Evolutionary conservation across 2,113 vertebrate species (phyloP), one percentile per base, ranked within the genome.

Genomic region (Trematomus loennbergii): DNA sequence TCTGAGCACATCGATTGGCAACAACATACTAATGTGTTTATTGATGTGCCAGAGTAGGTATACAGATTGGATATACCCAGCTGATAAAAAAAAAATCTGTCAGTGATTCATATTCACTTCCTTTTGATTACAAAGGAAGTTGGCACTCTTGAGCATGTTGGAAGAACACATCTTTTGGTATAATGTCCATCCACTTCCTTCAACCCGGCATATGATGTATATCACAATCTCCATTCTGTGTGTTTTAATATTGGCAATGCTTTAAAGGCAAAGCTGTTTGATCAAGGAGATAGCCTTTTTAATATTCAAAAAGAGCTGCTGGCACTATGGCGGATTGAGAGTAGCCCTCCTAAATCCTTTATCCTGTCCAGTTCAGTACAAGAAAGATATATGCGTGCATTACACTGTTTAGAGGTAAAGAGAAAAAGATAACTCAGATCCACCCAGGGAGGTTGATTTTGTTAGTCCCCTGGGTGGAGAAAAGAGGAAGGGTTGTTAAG

Each of bases 301-400:
- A 89, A 91, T 87, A 91, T 91, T 87, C 84, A 92, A 83, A 86
- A 82, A 81, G 74, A 79, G 73, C 33, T 76, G 70, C 82, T 72
- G 84, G 73, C 82, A 87, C 81, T 12, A 63, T 88, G 81, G 83
- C 75, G 50, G 86, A 90, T 74, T 79, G 78, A 79, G 78, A 75
- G 80, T 62, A 60, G 60, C 82, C 36, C 49, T 81, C 63, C 64
- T 84, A 82, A 85, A 91, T 86, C 82, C 48, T 72, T 72, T 79
- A 36, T 40, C 36, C 85, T 36, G 33, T 86, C 74, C 65, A 22
- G 62, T 81, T 83, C 55, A 65, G 75, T 84, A 17, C 75, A 88
- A 81, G 60, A 8, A 77, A 84, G 66, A 86, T 77, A 82, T 83
- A 90, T 78, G 73, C 25, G 75, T 79, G 78, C 60, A 59, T 53